Evolutionary conservation across 2,797 vertebrate genomes (phyloP), one percentile per base, ranked within the genome.

Genomic region (Falco biarmicus): DNA sequence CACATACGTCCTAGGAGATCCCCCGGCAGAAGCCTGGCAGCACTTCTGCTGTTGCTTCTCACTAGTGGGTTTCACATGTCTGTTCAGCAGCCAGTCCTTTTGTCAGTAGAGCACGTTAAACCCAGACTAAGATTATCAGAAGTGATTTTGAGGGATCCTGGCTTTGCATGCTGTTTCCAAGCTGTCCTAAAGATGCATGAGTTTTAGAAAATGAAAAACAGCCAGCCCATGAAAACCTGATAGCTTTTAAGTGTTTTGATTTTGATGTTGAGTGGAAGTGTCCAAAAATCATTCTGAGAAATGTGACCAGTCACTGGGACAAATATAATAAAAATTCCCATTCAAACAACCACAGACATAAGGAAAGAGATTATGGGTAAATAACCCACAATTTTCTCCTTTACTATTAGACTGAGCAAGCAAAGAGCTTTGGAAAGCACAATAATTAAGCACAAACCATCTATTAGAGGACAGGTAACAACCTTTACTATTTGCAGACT

Each of bases 211-310:
- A 74, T 21, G 70, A 87, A 89, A 43, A 82, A 22, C 8, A 84
- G 76, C 73, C 93, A 96, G 80, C 19, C 61, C 85, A 68, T n/a
- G 50, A 84, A 92, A 86, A 54, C 39, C 76, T 76, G 37, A 61
- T 1, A 64, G 32, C 24, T 78, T 86, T 88, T 26, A 78, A 87
- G 54, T 2, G 0, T 86, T 93, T 81, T 85, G 73, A 60, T 80
- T 77, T 84, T 89, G 43, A 85, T 75, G 78, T 6, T 31, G 59
- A 84, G 60, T 53, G 17, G 69, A 92, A 86, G 84, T 21, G 51
- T 56, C 68, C 69, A 69, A 89, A 93, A 94, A 57, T 17, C 5
- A 13, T 88, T 94, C 93, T 89, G 73, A 92, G 93, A 96, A 96
- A 92, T 69, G 50, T 51, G 89, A 87, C 89, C 87, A 91, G 32